Conservation (phyloP, 2,888 invertebrate genomes). For the Sphaerophoria taeniata region DNA sequence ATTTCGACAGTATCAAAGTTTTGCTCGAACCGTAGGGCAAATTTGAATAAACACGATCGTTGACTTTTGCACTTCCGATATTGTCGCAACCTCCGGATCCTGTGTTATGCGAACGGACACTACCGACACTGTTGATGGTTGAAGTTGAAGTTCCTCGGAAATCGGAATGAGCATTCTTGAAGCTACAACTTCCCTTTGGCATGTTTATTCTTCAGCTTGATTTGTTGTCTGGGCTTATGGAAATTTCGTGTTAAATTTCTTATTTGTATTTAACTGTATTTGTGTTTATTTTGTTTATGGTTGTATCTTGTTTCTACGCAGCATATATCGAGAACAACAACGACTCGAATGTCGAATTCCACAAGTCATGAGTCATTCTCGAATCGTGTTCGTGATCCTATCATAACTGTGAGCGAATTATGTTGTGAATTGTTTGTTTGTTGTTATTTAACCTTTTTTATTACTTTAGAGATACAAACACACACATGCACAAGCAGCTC, state of each 20-base stretch:
- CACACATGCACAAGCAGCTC: background rate
- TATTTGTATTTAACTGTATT: conserved; percentile 53
- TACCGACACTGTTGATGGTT: conserved; percentile 51
- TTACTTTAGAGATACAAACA: background rate
- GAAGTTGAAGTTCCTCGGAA: conserved; percentile 51
- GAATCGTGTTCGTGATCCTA: conserved; percentile 58
- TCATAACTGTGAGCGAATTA: conserved; percentile 44
- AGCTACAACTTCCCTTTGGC: conserved; percentile 65
- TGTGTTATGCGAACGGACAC: conserved; percentile 21
- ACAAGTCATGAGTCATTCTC: conserved; percentile 63
- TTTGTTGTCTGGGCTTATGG: conserved; percentile 10
- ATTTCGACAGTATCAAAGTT: conserved; percentile 78
- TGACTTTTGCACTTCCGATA: conserved; percentile 49
- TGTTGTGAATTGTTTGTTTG: conserved; percentile 40
- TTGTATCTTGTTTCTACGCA: conserved; percentile 21
- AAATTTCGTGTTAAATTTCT: conserved; percentile 29
- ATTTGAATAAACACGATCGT: conserved; percentile 56
- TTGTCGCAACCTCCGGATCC: background rate
- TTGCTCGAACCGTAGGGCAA: conserved; percentile 64
- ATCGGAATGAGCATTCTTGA: conserved; percentile 56
- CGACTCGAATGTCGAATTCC: conserved; percentile 44
- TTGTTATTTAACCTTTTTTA: background rate
- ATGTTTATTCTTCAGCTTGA: conserved; percentile 38
- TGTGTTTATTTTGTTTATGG: conserved; percentile 75
- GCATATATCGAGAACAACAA: conserved; percentile 61